phyloP scores from a whole-genome alignment of 2,797 vertebrate genomes.

The Nyctalus aviator region DNA sequence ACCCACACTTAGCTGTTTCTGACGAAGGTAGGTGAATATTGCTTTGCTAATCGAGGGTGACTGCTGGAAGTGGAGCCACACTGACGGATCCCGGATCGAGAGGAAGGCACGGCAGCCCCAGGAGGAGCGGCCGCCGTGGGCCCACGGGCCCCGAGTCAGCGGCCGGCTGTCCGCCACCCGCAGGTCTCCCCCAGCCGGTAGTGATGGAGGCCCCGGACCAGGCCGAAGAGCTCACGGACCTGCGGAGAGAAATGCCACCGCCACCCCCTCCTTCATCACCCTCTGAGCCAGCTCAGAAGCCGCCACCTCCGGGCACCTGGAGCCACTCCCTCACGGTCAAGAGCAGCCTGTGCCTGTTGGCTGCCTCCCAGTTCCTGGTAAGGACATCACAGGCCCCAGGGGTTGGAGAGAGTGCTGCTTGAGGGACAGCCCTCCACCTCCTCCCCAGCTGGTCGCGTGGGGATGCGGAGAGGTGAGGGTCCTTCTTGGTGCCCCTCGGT shows the following conservation, averaged over 20 bases:
- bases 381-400: conserved; percentile 72
- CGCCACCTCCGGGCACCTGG: conserved; percentile 65
- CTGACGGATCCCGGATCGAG: conserved; percentile 81
- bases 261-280: conserved; percentile 83
- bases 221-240: conserved; percentile 82
- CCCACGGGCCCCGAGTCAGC: not conserved
- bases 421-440: not conserved
- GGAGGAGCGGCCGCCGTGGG: not conserved
- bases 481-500: not conserved
- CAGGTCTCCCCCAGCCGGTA: conserved; percentile 86
- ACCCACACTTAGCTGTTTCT: conserved; percentile 87
- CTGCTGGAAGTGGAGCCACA: conserved; percentile 80
- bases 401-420: conserved; percentile 12
- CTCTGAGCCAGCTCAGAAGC: conserved; percentile 85
- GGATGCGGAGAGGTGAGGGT: not conserved
- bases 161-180: not conserved
- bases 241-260: conserved; percentile 82
- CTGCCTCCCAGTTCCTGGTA: conserved; percentile 90
- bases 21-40: conserved; percentile 87
- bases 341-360: conserved; percentile 88
- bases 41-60: conserved; percentile 86
- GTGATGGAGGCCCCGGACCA: conserved; percentile 87
- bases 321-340: conserved; percentile 88
- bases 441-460: not conserved
- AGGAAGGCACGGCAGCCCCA: conserved; percentile 68